Evolutionary conservation across 1,140 invertebrate species (phyloP).

Genomic region (Portunus trituberculatus): DNA sequence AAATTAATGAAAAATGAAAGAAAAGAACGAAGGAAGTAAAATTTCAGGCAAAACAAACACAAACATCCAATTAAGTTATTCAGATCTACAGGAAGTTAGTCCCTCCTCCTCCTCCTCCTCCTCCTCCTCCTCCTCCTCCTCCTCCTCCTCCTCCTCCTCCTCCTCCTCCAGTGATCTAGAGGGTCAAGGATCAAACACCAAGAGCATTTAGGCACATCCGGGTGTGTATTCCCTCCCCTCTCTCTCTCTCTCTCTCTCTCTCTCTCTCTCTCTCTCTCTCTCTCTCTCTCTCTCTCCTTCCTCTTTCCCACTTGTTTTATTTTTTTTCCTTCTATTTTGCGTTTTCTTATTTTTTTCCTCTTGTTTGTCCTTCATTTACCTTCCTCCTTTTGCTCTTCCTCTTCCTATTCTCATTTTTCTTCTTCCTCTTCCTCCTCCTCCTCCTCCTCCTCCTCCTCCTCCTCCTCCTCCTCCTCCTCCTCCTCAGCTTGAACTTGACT

Average conservation of each 20-base stretch:
- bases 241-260: neutral
- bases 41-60: too few relatives aligned
- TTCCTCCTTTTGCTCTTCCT: neutral
- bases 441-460: neutral
- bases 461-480: constrained; percentile 33
- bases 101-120: too few relatives aligned
- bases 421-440: too few relatives aligned
- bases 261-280: neutral
- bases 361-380: neutral
- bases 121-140: neutral
- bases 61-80: too few relatives aligned
- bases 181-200: constrained; percentile 42
- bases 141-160: neutral
- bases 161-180: neutral
- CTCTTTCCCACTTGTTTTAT: neutral
- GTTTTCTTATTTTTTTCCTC: neutral
- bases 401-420: neutral
- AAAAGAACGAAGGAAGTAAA: too few relatives aligned
- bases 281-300: neutral
- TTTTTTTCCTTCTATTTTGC: neutral
- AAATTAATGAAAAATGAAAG: too few relatives aligned
- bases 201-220: constrained; percentile 44
- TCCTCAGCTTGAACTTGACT: constrained; percentile 26
- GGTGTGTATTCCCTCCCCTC: neutral
- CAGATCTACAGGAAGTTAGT: too few relatives aligned